Evolutionary conservation across 2,888 invertebrate genomes (phyloP), one percentile per base, ranked within the genome.

Genomic region (Habrosyne pyritoides): DNA sequence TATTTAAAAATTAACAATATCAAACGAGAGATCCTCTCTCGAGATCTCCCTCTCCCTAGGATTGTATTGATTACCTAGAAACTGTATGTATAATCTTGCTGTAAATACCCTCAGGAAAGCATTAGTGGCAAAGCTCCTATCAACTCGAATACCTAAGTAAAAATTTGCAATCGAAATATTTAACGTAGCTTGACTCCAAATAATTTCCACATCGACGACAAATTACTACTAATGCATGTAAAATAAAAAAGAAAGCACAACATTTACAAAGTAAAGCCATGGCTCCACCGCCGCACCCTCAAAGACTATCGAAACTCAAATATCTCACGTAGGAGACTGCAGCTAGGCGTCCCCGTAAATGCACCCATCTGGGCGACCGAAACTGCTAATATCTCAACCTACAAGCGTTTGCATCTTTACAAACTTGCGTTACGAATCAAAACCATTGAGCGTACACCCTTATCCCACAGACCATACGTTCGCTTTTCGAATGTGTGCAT

Each of bases 351-450:
- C 81, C 76, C 77, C 78, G 74, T 85, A 83, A 87, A 87, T 86
- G 86, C 89, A 86, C 81, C 83, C 87, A 86, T 87, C 87, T 86
- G 79, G 79, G 71, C 73, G 61, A 65, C 75, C 74, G 77, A 78
- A 79, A 79, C 86, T 86, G 81, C 89, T 90, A 89, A 91, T 91
- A 91, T 91, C 90, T 91, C 91, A 85, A 84, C 80, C 80, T 78
- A 81, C 79, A 79, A 72, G 77, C 81, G 81, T 85, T 86, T 79
- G 76, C 79, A 82, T 80, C 80, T 80, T 75, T 77, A 77, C 89
- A 65, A 83, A 67, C 28, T 63, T 75, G 66, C 55, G 53, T 55
- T 18, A 49, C 50, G 48, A 26, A 24, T 21, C 10, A 14, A 56
- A 36, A 2, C 22, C 36, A n/a, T 21, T 2, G 10, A 30, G 49